These are phyloP conservation scores for Hedychridium roseum DNA, from an alignment of 2,888 invertebrate species.

Conservation along the genomic window DNA sequence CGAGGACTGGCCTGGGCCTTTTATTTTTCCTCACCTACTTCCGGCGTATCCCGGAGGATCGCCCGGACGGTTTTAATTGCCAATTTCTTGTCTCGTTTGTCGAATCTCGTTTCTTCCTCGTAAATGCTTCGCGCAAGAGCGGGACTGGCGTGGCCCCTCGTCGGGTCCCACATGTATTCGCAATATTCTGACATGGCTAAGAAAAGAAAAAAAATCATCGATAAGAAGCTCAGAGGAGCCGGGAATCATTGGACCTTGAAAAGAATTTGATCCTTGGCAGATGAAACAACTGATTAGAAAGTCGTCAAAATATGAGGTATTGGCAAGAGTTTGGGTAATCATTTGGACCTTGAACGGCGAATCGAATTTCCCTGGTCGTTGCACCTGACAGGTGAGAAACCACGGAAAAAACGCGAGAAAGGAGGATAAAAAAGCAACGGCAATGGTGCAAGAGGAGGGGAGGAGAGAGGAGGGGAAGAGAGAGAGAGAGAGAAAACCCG, in stretches of 20 bases:
- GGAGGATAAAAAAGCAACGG: too few relatives aligned
- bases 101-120: conserved; percentile 49
- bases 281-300: too few relatives aligned
- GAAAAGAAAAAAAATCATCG: background rate
- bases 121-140: conserved; percentile 51
- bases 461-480: background rate
- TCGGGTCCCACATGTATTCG: conserved; percentile 60
- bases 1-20: too few relatives aligned
- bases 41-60: conserved; percentile 56
- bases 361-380: too few relatives aligned
- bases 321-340: too few relatives aligned
- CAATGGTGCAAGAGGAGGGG: background rate
- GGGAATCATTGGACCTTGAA: too few relatives aligned
- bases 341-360: too few relatives aligned
- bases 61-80: conserved; percentile 59
- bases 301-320: too few relatives aligned
- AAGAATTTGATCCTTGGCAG: too few relatives aligned
- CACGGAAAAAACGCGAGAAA: background rate
- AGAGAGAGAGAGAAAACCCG: conserved; percentile 14
- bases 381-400: too few relatives aligned
- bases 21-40: conserved; percentile 56
- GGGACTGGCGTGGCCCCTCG: conserved; percentile 40
- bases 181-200: conserved; percentile 55
- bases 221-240: background rate
- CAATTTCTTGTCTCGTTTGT: conserved; percentile 54